phyloP scores from a whole-genome alignment of 2,797 vertebrate genomes.

The Gobionotothen gibberifrons region DNA sequence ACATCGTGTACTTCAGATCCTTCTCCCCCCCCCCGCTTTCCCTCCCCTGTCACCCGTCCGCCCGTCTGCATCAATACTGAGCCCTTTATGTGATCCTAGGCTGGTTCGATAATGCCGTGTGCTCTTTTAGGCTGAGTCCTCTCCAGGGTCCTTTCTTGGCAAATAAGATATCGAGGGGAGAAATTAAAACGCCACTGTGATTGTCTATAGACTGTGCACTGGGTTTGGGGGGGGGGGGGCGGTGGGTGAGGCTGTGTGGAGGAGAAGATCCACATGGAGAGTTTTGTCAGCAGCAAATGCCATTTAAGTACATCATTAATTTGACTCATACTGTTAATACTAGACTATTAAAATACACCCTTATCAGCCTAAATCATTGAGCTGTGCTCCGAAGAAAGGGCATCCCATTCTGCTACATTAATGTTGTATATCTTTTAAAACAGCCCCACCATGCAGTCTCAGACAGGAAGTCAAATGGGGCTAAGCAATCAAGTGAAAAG shows the following conservation, averaged over 20 bases:
- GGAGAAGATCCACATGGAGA: neutral
- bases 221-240: conserved; percentile 29
- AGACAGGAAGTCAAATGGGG: neutral
- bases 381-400: neutral
- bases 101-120: conserved; percentile 60
- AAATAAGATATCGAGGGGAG: conserved; percentile 70
- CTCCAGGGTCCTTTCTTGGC: conserved; percentile 39
- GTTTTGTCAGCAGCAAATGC: conserved; percentile 6
- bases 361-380: conserved; percentile 3
- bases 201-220: conserved; percentile 57
- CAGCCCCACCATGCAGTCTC: neutral
- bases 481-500: neutral
- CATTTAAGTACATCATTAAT: conserved; percentile 16
- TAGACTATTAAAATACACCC: conserved; percentile 9
- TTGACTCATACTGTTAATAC: neutral
- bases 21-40: conserved; percentile 22
- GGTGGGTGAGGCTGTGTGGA: neutral
- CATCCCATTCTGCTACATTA: neutral
- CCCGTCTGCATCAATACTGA: conserved; percentile 63
- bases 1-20: conserved; percentile 12
- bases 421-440: conserved; percentile 5
- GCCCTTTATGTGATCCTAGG: conserved; percentile 59
- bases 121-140: conserved; percentile 39
- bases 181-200: conserved; percentile 65
- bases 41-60: conserved; percentile 23